Base-by-base conservation (phyloP, 1,140 invertebrate genomes). In the Acromyrmex heyeri region DNA sequence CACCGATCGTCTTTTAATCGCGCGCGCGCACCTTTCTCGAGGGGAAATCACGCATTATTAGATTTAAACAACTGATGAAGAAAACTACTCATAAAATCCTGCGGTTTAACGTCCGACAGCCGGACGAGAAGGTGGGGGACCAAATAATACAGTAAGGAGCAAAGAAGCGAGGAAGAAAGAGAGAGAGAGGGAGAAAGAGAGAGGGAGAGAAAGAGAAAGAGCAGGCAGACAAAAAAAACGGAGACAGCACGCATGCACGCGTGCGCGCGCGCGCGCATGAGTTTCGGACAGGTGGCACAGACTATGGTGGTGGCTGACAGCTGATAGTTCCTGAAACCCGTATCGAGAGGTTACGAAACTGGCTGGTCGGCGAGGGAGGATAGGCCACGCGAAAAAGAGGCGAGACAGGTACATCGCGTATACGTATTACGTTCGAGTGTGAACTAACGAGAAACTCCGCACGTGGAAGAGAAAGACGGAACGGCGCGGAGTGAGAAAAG, bases 261-360 rank as follows among this genome's bases (percentile, higher is more conserved):
- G 27, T 38, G 27, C 53, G 21, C 79, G 67, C 53, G 21, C 79
- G 67, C 62, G 62, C 61, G 72, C 65, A 57, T 27, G 21, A 57
- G 59, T 90, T 86, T 89, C 57, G 69, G 81, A 87, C 85, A 90
- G 91, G 88, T 89, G 82, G 72, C 85, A 90, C 14, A 21, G 59
- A 38, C 48, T 57, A 57, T 21, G 30, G 76, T 64, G 81, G 81
- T 69, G 87, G 62, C 85, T 89, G 87, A 90, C 87, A 92, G 85
- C 81, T 87, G 90, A 90, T 79, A 85, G 87, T 87, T 86, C 50
- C 62, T 65, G 82, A 85, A 69, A 81, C 79, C 78, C 55, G 86
- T 64, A 85, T 88, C 70, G 69, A 75, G 55, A 81, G 70, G 67
- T 79, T 81, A 69, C 16, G 81, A 76, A 50, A 57, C 18, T 62